Evolutionary conservation across 1,140 invertebrate species (phyloP).

Genomic region (Microplitis demolitor): DNA sequence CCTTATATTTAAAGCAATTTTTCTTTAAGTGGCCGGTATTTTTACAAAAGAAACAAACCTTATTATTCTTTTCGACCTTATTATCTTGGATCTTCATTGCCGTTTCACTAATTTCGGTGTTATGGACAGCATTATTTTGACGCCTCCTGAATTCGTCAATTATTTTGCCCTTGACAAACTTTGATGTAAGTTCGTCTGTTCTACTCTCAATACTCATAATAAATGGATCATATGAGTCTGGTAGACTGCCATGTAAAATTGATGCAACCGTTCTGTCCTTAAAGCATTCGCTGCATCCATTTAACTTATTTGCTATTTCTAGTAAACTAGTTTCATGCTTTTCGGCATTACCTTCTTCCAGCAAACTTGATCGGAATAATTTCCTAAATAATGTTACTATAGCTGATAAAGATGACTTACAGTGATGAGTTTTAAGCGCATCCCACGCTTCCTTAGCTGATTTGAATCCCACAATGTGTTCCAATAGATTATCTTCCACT

Average conservation of each 20-base stretch:
- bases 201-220: conserved; percentile 30
- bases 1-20: background rate
- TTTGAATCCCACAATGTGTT: no score
- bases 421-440: conserved; percentile 24
- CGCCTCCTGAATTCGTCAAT: conserved; percentile 24
- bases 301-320: conserved; percentile 26
- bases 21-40: background rate
- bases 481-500: no score
- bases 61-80: background rate
- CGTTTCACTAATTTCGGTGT: background rate
- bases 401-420: conserved; percentile 29
- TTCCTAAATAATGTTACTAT: conserved; percentile 25
- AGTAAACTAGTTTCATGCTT: conserved; percentile 30
- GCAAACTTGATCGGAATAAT: conserved; percentile 15
- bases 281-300: conserved; percentile 22
- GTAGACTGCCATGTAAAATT: conserved; percentile 28
- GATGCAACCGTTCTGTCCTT: background rate
- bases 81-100: background rate
- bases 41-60: background rate
- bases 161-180: conserved; percentile 14
- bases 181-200: conserved; percentile 12
- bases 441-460: background rate
- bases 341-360: conserved; percentile 29
- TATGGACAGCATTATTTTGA: background rate
- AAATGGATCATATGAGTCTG: conserved; percentile 25